Conservation (phyloP, 2,797 vertebrate species). For the Nyctalus aviator region DNA sequence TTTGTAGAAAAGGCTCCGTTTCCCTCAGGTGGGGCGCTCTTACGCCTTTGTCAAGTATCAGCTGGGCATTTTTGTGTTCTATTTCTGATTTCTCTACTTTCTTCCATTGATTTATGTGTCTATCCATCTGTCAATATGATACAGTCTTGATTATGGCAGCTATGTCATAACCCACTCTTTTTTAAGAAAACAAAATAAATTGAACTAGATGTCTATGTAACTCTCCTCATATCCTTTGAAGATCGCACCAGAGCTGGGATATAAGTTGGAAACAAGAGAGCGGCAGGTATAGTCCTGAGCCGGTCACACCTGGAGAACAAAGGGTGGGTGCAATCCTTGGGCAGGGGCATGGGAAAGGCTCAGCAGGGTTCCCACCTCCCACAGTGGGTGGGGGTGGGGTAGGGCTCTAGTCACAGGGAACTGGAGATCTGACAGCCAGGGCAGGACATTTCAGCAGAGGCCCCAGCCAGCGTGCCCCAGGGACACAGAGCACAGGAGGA, state of each 20-base stretch:
- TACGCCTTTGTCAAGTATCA: not conserved
- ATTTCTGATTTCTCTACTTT: not conserved
- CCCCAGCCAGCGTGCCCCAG: not conserved
- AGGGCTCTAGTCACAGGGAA: not conserved
- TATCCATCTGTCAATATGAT: not conserved
- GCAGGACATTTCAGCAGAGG: not conserved
- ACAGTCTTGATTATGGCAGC: not conserved
- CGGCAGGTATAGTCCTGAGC: not conserved
- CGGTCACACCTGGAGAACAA: not conserved
- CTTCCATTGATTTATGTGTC: not conserved
- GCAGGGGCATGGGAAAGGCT: not conserved
- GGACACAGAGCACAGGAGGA: not conserved
- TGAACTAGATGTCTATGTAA: not conserved
- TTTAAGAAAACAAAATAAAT: not conserved
- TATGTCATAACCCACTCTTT: not conserved
- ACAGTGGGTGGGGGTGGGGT: rapidly evolving
- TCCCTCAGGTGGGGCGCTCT: rapidly evolving
- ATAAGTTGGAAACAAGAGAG: not conserved
- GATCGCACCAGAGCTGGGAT: not conserved
- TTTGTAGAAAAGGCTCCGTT: not conserved
- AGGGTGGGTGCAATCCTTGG: not conserved
- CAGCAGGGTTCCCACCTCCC: not conserved
- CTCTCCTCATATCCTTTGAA: not conserved
- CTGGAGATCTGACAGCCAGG: not conserved
- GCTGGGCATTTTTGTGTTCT: not conserved